Evolutionary conservation across 1,140 invertebrate genomes (phyloP), one percentile per base, ranked within the genome.

Genomic region (Papilio xuthus): DNA sequence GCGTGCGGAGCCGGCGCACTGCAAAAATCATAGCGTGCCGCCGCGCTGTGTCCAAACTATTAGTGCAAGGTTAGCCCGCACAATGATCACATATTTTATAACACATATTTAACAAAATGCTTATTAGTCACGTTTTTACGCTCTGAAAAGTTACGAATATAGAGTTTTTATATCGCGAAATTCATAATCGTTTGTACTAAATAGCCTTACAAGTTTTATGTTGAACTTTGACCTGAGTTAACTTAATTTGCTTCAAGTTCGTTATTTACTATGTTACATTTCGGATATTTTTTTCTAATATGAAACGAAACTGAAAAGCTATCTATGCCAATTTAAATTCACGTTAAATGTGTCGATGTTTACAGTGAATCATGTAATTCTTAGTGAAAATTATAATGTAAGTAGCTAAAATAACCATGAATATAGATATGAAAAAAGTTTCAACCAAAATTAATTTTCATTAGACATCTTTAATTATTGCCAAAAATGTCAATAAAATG

Each of bases 1-100:
- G 72, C 47, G 72, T 6, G 12, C 47, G 72, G n/a, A 37, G 26
- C n/a, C 18, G n/a, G 50, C 50, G 50, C 47, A 56, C 44, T 56
- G 72, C 72, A 75, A 75, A 73, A 56, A 75, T 75, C 50, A 73
- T 53, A 75, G 72, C 47, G 26, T 75, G 44, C 47, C 15, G 23
- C 41, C 44, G 26, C 12, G 47, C 18, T 47, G 9, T 53, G 28
- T 28, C 20, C 13, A 18, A 67, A 50, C 72, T 56, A 75, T 53
- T 56, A 53, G 23, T 67, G 60, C 60, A 67, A 67, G 60, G 60
- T 67, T 67, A 67, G 26, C 60, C n/a, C 60, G 60, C 13, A 28
- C 60, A 67, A 28, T 60, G 26, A 28, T 63, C 60, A 63, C 13
- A 63, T 32, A 32, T 18, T 67, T 67, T 67, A 67, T 67, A 67